Base-by-base conservation (phyloP, 2,888 invertebrate species). In the Helleia helle region DNA sequence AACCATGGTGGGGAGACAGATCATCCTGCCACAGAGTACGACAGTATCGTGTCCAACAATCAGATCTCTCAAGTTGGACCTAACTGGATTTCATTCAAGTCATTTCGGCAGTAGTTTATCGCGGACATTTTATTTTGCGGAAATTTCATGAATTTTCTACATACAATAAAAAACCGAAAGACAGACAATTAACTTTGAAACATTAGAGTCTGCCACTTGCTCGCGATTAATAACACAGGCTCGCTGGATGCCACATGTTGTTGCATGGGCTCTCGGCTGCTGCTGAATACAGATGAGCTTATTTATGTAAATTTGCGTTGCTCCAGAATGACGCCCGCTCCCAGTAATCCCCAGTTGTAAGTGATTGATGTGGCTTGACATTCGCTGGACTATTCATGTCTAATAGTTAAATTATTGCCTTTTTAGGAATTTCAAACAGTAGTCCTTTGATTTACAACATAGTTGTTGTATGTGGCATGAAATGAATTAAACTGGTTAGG, bases 211-310 rank as follows among this genome's bases (percentile, higher is more conserved):
- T 68, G 76, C 63, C 73, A 69, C 66, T 71, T 71, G 73, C 71
- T 70, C 70, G 71, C 75, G 72, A 79, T 80, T 80, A 81, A 80
- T 80, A 81, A 77, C 74, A 65, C 72, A 72, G 72, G 77, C 75
- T 66, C 71, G 75, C 74, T 71, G 77, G 73, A 77, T 73, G 68
- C 68, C 79, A 76, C 75, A 75, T 77, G 77, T 79, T 77, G 79
- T 77, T 75, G 76, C 79, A 77, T 71, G 72, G 72, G 63, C 67
- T 66, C 66, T 59, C 59, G 48, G 64, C 62, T 71, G 74, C 75
- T 67, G 70, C 66, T 71, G 79, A 79, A 79, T 79, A 79, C 75
- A 79, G 73, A 79, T 77, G 77, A 76, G 77, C 70, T 76, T 77
- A 76, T 76, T 79, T 79, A 79, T 77, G 79, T 75, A 76, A 76